These are phyloP conservation scores for Lathamus discolor DNA, from an alignment of 2,113 vertebrate species.

Conservation along the genomic window DNA sequence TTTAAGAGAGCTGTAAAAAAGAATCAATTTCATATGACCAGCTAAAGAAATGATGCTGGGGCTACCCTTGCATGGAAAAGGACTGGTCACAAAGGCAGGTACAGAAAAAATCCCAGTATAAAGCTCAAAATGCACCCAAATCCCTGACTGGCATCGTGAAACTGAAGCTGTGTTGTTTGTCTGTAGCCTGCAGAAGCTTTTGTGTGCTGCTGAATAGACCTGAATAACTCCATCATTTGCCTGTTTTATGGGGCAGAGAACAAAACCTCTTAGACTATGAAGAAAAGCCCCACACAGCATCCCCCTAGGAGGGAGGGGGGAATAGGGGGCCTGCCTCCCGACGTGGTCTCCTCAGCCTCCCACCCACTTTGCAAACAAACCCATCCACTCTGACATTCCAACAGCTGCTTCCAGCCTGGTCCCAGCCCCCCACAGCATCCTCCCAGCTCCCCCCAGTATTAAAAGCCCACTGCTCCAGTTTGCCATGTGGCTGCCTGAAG, in stretches of 20 bases:
- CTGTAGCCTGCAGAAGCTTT: not conserved
- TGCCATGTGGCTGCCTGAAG: accelerated
- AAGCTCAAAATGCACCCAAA: not conserved
- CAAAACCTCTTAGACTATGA: not conserved
- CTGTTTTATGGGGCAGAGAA: not conserved
- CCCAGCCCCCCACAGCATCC: not conserved
- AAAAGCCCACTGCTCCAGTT: not conserved
- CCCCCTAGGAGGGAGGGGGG: not conserved
- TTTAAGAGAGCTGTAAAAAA: not conserved
- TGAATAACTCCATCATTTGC: not conserved
- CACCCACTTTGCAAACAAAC: not conserved
- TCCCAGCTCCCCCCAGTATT: not conserved
- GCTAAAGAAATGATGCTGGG: not conserved
- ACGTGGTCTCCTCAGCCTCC: not conserved
- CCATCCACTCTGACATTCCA: not conserved
- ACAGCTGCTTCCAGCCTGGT: slow-evolving; percentile 13
- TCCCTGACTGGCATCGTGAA: not conserved
- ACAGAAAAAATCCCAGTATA: not conserved
- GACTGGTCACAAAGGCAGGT: accelerated
- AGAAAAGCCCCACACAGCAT: not conserved
- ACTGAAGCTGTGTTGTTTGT: not conserved
- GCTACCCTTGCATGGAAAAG: not conserved
- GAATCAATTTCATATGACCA: not conserved
- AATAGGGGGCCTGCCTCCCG: not conserved
- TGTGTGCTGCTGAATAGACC: not conserved